phyloP scores from a whole-genome alignment of 2,797 vertebrate species.

The Chelon auratus region DNA sequence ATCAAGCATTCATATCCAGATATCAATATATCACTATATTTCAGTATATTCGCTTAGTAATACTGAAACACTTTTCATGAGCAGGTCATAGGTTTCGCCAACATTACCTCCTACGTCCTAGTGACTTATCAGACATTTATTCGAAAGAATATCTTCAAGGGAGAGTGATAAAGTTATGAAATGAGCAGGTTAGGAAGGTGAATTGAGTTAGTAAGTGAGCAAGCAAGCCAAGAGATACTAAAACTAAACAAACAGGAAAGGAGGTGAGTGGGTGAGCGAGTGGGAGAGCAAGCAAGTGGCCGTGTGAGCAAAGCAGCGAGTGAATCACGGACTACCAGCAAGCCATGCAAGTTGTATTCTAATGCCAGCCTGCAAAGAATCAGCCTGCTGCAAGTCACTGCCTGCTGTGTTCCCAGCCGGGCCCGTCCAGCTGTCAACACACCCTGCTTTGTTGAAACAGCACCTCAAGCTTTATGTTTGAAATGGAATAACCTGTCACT shows the following conservation, averaged over 20 bases:
- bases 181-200: not conserved
- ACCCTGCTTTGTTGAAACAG: not conserved
- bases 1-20: no score
- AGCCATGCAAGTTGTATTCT: conserved; percentile 14
- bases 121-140: no score
- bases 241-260: conserved; percentile 5
- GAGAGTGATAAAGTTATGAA: conserved; percentile 1
- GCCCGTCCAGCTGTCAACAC: conserved; percentile 26
- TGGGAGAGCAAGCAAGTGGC: conserved; percentile 1
- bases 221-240: not conserved
- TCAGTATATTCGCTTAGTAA: no score
- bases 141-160: no score
- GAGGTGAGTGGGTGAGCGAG: conserved; percentile 35
- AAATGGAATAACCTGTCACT: conserved; percentile 10
- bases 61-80: no score
- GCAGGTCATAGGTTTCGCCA: no score
- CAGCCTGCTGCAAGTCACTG: conserved; percentile 1
- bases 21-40: no score
- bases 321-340: conserved; percentile 30
- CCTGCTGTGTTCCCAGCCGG: conserved; percentile 15
- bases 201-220: conserved; percentile 2
- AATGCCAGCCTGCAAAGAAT: conserved; percentile 5
- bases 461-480: conserved; percentile 19
- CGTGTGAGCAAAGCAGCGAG: conserved; percentile 3
- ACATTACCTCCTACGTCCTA: no score